These are phyloP conservation scores for Cheumatopsyche charites DNA, from an alignment of 1,140 invertebrate genomes.

Conservation along the genomic window DNA sequence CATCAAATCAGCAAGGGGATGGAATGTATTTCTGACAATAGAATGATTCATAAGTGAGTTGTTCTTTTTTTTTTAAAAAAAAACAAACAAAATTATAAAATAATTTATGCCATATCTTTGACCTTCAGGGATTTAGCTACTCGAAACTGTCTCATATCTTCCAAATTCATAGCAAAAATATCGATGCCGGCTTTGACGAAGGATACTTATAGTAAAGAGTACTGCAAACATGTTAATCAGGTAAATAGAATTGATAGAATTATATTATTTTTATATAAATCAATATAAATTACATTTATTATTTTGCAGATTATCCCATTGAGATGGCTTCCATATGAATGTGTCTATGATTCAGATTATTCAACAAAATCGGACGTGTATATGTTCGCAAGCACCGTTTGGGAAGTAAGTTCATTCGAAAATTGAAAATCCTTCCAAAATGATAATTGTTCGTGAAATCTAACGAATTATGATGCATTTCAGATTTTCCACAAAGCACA, in stretches of 20 bases:
- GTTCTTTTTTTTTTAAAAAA: constrained; percentile 32
- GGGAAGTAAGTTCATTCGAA: constrained; percentile 69
- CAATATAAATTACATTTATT: constrained; percentile 1
- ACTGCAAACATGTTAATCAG: constrained; percentile 79
- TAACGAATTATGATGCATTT: constrained; percentile 33
- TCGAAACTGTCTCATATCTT: constrained; percentile 90
- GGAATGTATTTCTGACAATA: constrained; percentile 77
- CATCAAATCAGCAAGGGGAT: constrained; percentile 85
- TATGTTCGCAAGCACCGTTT: constrained; percentile 86
- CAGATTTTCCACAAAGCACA: constrained; percentile 83
- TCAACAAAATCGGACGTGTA: constrained; percentile 95
- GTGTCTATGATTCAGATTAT: constrained; percentile 88
- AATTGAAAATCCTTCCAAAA: constrained; percentile 25
- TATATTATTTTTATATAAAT: background rate
- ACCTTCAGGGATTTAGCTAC: constrained; percentile 80
- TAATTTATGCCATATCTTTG: constrained; percentile 5
- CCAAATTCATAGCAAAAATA: constrained; percentile 82
- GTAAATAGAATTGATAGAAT: constrained; percentile 55
- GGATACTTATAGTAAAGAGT: constrained; percentile 86
- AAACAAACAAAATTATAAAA: background rate
- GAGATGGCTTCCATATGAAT: constrained; percentile 88
- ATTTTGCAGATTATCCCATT: constrained; percentile 69
- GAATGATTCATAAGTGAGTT: constrained; percentile 75
- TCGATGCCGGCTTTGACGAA: constrained; percentile 80
- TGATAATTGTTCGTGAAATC: too few species aligned